Base-by-base conservation (phyloP, 2,113 vertebrate species). In the Pachypanchax playfairii region DNA sequence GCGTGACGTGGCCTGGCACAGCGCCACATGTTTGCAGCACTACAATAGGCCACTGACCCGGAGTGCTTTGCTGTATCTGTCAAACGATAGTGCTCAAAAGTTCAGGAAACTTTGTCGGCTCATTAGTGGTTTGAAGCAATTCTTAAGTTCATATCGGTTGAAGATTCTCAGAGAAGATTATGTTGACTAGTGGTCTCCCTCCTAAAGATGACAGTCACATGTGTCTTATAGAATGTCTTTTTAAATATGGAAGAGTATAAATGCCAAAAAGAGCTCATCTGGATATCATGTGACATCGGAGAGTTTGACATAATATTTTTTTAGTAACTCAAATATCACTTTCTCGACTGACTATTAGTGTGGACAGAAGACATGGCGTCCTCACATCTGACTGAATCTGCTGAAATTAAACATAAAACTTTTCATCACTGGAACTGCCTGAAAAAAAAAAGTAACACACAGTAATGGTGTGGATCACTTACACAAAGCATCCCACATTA, bases 1-100 rank as follows among this genome's bases (percentile, higher is more conserved):
- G 71, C 77, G 69, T 87, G 82, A 84, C 81, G 86, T 82, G 80
- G 67, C 29, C 53, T 7, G 79, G 67, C 58, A n/a, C 61, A 90
- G 88, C 88, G 87, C 89, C 91, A 90, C 93, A 93, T 91, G 87
- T 92, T 92, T 90, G 22, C 69, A 87, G 87, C 80, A 72, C 79
- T 75, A 82, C 89, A 64, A 85, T 57, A 70, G 65, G 26, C 44
- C 29, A 65, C 73, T 60, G 62, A 80, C 72, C 63, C 51, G 73
- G 70, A 84, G 83, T 83, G 51, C 85, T 83, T 80, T 75, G 25
- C 56, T 6, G 51, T 36, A 65, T 66, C 80, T 75, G 70, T 82
- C 81, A 38, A 69, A 83, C 78, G 54, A 65, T 80, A 80, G 74
- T 67, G 70, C 70, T 65, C 82, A 71, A 79, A 87, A 81, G 77